Percentiles rank a stretch among this genome's conserved stretches.
These are phyloP conservation scores for Mola mola DNA, from an alignment of 2,113 vertebrate genomes.

Conservation along the genomic window DNA sequence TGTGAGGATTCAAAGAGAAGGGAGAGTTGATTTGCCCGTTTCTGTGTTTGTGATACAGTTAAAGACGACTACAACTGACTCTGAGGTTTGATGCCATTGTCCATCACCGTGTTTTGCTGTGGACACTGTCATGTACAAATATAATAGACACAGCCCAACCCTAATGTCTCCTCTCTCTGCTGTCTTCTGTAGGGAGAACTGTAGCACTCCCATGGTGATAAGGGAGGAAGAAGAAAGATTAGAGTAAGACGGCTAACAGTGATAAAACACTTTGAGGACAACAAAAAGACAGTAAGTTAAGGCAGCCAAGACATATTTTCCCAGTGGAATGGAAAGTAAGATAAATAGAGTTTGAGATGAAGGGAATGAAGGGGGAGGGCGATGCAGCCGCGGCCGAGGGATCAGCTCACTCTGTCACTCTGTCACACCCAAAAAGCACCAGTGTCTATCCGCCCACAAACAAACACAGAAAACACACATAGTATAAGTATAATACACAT, in stretches of 20 bases:
- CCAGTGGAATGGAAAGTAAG: conserved; percentile 38
- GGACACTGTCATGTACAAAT: too few relatives aligned
- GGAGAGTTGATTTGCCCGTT: too few relatives aligned
- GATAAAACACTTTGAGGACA: conserved; percentile 48
- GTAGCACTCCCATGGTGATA: conserved; percentile 28
- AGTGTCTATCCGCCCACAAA: conserved; percentile 58
- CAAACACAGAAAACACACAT: too few relatives aligned
- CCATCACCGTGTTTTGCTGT: too few relatives aligned
- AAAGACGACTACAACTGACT: too few relatives aligned
- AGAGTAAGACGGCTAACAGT: conserved; percentile 23
- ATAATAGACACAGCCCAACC: too few relatives aligned
- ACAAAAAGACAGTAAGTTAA: conserved; percentile 41
- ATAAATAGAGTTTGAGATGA: conserved; percentile 48
- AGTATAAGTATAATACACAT: too few relatives aligned
- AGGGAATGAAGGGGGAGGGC: conserved; percentile 39
- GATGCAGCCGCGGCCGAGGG: conserved; percentile 45
- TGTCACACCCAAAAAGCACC: conserved; percentile 47
- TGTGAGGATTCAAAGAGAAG: too few relatives aligned
- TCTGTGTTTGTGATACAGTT: too few relatives aligned
- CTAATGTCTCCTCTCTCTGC: too few relatives aligned
- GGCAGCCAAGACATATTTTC: conserved; percentile 48
- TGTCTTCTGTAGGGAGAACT: conserved; percentile 51
- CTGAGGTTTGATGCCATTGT: too few relatives aligned
- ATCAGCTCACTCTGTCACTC: conserved; percentile 64
- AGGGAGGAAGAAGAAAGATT: conserved; percentile 29